phyloP scores from a whole-genome alignment of 2,113 vertebrate genomes.

The Hippocampus comes region DNA sequence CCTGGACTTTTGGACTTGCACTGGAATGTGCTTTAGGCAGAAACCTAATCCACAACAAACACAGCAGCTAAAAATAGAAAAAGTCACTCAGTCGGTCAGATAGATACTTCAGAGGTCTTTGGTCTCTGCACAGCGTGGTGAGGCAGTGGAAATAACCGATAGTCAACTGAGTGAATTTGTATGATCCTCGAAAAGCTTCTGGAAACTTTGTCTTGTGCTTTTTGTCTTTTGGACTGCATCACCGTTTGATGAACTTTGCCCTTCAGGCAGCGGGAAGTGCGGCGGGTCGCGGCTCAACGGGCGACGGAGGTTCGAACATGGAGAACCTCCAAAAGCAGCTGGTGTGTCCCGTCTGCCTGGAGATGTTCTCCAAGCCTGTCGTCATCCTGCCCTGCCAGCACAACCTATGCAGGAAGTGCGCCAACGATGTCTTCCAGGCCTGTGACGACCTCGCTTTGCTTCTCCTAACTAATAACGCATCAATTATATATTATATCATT shows the following conservation, averaged over 20 bases:
- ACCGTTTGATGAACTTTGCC: constrained; percentile 80
- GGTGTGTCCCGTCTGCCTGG: constrained; percentile 79
- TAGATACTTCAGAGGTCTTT: constrained; percentile 17
- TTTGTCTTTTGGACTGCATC: not conserved
- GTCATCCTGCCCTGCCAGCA: constrained; percentile 82
- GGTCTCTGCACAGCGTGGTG: constrained; percentile 14
- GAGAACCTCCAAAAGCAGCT: constrained; percentile 85
- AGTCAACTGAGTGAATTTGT: constrained; percentile 19
- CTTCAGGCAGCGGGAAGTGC: constrained; percentile 49
- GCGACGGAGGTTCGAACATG: constrained; percentile 58
- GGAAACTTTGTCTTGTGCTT: not conserved
- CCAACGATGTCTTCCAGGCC: constrained; percentile 77
- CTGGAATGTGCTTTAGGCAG: constrained; percentile 56
- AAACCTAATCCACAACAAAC: constrained; percentile 68
- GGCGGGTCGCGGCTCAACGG: not conserved
- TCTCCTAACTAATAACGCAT: not conserved
- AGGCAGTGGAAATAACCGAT: constrained; percentile 9
- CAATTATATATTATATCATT: too few relatives aligned
- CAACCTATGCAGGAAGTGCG: constrained; percentile 81
- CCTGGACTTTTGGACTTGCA: constrained; percentile 11
- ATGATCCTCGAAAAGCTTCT: not conserved
- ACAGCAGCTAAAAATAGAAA: constrained; percentile 61
- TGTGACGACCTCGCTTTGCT: too few relatives aligned
- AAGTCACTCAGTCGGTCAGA: constrained; percentile 6
- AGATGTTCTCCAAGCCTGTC: constrained; percentile 80